phyloP scores from a whole-genome alignment of 2,888 invertebrate species.

The Ornithoptera alexandrae region DNA sequence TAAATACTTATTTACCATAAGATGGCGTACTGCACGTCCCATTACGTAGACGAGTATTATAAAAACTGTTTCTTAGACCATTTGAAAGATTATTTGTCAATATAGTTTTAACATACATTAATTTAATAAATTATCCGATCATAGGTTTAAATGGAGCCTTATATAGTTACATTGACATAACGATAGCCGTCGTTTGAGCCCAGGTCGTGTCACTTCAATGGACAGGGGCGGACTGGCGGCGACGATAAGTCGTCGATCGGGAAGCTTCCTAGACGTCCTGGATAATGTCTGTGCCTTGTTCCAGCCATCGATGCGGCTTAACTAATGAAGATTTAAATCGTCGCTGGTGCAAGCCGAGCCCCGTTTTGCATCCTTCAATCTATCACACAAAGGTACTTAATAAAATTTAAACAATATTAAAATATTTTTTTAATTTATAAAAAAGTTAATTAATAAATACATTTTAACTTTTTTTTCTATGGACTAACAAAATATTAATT shows the following conservation, averaged over 20 bases:
- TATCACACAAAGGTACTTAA: slow-evolving; percentile 85
- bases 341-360: slow-evolving; percentile 89
- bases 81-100: not conserved
- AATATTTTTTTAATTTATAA: not conserved
- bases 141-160: slow-evolving; percentile 28
- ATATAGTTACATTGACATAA: slow-evolving; percentile 36
- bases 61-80: too few species aligned
- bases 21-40: too few species aligned
- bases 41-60: too few species aligned
- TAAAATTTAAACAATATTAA: not conserved
- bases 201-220: slow-evolving; percentile 50
- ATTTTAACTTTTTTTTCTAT: too few species aligned
- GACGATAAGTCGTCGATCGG: slow-evolving; percentile 49
- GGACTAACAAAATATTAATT: too few species aligned
- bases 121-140: not conserved
- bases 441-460: too few species aligned
- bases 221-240: slow-evolving; percentile 50
- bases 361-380: slow-evolving; percentile 88
- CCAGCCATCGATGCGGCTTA: slow-evolving; percentile 89
- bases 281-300: slow-evolving; percentile 58
- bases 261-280: slow-evolving; percentile 59
- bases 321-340: slow-evolving; percentile 93
- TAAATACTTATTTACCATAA: too few species aligned
- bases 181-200: slow-evolving; percentile 43
- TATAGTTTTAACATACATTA: not conserved